Evolutionary conservation across 2,113 vertebrate genomes (phyloP).

Genomic region (Phycodurus eques): DNA sequence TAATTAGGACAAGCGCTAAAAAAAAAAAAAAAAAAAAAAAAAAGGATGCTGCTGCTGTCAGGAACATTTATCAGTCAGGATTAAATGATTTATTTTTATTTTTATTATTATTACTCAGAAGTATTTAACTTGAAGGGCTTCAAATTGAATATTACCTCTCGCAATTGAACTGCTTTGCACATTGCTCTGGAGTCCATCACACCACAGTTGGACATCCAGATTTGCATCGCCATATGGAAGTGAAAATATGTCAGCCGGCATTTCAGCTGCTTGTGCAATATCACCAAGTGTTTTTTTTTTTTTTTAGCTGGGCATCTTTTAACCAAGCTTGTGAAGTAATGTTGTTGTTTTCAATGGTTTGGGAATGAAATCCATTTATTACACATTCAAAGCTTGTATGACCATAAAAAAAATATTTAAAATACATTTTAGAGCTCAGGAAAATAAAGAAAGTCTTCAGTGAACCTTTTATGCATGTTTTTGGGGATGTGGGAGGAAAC

Average conservation of each 20-base stretch:
- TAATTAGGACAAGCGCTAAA: too few relatives aligned
- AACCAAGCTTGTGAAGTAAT: slow-evolving; percentile 1
- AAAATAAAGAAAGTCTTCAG: neutral
- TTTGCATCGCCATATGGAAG: slow-evolving; percentile 39
- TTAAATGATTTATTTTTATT: too few relatives aligned
- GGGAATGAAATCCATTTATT: neutral
- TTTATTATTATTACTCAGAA: too few relatives aligned
- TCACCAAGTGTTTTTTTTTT: slow-evolving; percentile 31
- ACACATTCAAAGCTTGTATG: neutral
- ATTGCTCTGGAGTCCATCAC: slow-evolving; percentile 14
- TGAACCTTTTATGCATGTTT: too few relatives aligned
- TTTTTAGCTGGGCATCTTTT: slow-evolving; percentile 18
- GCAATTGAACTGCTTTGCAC: slow-evolving; percentile 23
- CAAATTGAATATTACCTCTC: neutral
- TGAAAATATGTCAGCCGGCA: slow-evolving; percentile 41
- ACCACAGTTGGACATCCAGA: slow-evolving; percentile 31
- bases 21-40: too few relatives aligned
- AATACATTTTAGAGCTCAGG: neutral
- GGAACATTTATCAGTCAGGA: too few relatives aligned
- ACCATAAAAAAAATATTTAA: neutral
- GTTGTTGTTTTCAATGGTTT: neutral
- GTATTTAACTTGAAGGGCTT: neutral
- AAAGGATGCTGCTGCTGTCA: too few relatives aligned
- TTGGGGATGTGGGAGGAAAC: too few relatives aligned
- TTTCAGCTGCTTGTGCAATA: slow-evolving; percentile 19